phyloP scores from a whole-genome alignment of 1,140 invertebrate genomes.

The Lasaia peninsularis region DNA sequence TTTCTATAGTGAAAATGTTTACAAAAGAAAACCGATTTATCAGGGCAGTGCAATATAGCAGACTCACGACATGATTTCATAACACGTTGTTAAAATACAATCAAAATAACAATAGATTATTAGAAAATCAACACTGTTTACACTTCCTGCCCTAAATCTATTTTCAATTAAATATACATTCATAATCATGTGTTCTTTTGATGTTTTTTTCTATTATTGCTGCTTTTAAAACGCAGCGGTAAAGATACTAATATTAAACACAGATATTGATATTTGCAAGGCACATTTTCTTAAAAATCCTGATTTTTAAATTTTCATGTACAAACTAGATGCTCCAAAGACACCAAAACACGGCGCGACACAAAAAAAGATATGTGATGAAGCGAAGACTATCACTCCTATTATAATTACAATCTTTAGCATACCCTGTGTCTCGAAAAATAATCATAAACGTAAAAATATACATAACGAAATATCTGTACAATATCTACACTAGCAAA shows the following conservation, averaged over 20 bases:
- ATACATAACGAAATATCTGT: constrained; percentile 17
- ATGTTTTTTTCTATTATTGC: constrained; percentile 23
- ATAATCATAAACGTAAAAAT: constrained; percentile 32
- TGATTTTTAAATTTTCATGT: constrained; percentile 64
- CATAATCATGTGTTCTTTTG: constrained; percentile 19
- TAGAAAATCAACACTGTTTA: not conserved
- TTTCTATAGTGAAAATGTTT: not conserved
- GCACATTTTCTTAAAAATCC: constrained; percentile 75
- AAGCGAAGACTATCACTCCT: constrained; percentile 32
- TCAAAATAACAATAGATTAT: constrained; percentile 1
- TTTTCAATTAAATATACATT: constrained; percentile 19
- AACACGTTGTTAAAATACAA: not conserved
- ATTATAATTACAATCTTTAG: constrained; percentile 50
- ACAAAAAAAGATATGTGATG: constrained; percentile 33
- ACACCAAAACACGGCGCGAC: constrained; percentile 48
- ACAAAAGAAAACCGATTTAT: not conserved
- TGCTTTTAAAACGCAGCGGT: constrained; percentile 44
- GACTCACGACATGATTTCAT: not conserved
- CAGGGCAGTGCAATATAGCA: not conserved
- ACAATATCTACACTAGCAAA: constrained; percentile 52
- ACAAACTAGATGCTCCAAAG: constrained; percentile 49
- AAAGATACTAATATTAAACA: constrained; percentile 72
- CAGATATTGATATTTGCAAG: constrained; percentile 76
- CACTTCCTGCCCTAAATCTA: not conserved
- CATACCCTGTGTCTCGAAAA: constrained; percentile 71